Evolutionary conservation across 2,113 vertebrate species (phyloP), one percentile per base, ranked within the genome.

Genomic region (Nothocercus nigrocapillus): DNA sequence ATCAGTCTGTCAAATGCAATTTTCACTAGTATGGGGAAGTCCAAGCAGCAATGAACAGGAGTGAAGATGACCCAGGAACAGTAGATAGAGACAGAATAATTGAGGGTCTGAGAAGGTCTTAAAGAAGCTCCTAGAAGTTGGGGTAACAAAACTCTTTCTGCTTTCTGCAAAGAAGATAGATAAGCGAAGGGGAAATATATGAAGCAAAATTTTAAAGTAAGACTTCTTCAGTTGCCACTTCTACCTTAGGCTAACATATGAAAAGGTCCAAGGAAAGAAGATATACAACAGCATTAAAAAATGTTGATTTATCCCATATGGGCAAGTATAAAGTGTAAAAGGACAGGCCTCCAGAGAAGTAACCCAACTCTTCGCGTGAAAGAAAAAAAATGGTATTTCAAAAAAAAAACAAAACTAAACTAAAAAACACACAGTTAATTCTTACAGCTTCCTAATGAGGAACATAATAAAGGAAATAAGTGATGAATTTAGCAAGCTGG

Each of bases 401-500:
- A 72, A 59, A 70, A 59, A 70, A 82, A 88, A 45, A 13, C 24
- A 53, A 53, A 91, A 95, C 16, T 11, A 18, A 67, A 66, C 38
- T 67, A 53, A 12, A 27, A 56, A 19, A 49, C 6, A 56, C 27
- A 30, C 14, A 72, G 32, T 53, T 63, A 58, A 72, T 87, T 94
- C 61, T 85, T 70, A 90, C 49, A 79, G 28, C 66, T 85, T 96
- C 94, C 88, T 89, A 93, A 78, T 91, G 90, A 67, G 82, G 91
- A 94, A 96, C 82, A 94, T 77, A 95, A 94, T 96, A 92, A 97
- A 89, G 94, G 97, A 98, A 97, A 94, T 91, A 97, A 97, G 95
- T 25, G 66, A 79, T 93, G 96, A 93, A 88, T 97, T 96, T 96
- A 95, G 97, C 95, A 93, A 94, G 74, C 68, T 93, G 89, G n/a